Percentiles rank a stretch among this genome's conserved stretches.
Conservation (phyloP, 2,797 vertebrate species). For the Notamacropus eugenii region DNA sequence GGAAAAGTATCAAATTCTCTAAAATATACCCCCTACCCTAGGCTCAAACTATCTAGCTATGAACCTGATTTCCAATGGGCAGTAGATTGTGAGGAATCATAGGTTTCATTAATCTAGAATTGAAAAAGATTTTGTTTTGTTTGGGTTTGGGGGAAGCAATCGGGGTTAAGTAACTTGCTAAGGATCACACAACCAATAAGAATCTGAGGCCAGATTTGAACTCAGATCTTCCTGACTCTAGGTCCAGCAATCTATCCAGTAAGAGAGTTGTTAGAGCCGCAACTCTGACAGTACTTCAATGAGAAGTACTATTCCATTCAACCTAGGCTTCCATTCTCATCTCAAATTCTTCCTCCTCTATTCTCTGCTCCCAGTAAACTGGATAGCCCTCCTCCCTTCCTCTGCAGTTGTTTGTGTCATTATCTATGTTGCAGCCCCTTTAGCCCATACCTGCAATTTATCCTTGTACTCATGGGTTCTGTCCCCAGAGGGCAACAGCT, state of each 20-base stretch:
- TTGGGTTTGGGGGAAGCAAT: background rate
- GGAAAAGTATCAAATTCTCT: background rate
- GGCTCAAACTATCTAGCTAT: background rate
- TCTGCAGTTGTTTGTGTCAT: background rate
- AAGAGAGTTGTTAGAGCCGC: background rate
- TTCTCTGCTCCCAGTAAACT: background rate
- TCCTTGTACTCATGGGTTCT: background rate
- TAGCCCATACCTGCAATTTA: background rate
- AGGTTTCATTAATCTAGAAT: background rate
- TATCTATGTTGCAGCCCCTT: background rate
- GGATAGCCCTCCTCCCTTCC: background rate
- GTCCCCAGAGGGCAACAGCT: background rate
- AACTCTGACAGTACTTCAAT: background rate
- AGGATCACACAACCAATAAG: background rate
- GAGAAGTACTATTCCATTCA: background rate
- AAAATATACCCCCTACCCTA: background rate
- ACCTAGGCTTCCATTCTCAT: background rate
- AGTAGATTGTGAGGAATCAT: background rate
- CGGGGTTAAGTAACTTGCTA: background rate
- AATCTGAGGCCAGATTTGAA: background rate
- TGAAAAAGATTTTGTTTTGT: background rate
- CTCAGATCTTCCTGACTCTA: background rate
- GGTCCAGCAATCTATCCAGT: too few species aligned
- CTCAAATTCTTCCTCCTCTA: background rate
- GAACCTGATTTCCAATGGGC: background rate